Conservation (phyloP, 2,113 vertebrate genomes). For the Pao palembangensis region DNA sequence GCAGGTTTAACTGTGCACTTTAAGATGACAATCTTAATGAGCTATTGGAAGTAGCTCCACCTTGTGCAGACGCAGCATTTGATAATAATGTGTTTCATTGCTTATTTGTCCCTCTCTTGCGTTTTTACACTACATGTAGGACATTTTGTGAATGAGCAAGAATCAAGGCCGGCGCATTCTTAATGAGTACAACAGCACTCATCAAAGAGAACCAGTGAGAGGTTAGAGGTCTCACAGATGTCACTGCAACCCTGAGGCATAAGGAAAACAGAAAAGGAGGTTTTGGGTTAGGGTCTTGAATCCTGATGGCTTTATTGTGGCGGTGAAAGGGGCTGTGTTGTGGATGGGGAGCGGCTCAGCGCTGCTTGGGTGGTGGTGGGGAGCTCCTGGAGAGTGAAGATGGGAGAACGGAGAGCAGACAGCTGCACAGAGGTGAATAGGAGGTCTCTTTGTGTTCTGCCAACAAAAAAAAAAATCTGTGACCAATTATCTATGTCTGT, state of each 20-base stretch:
- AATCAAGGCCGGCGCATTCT: conserved; percentile 32
- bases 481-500: conserved; percentile 80
- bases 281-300: conserved; percentile 66
- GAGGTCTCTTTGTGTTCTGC: conserved; percentile 75
- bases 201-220: conserved; percentile 63
- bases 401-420: conserved; percentile 62
- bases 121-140: not conserved
- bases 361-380: conserved; percentile 14
- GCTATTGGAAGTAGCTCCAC: too few species aligned
- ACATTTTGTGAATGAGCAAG: conserved; percentile 35
- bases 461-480: conserved; percentile 78
- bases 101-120: too few species aligned
- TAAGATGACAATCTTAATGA: not conserved
- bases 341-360: conserved; percentile 20
- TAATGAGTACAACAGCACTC: conserved; percentile 55
- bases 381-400: conserved; percentile 38
- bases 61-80: too few species aligned
- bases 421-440: conserved; percentile 76
- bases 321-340: conserved; percentile 65
- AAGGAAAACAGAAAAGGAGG: conserved; percentile 34
- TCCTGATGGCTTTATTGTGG: conserved; percentile 56
- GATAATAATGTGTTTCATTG: too few species aligned
- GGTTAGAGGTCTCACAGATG: conserved; percentile 55
- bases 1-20: not conserved
- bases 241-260: conserved; percentile 48